Conservation (phyloP, 2,888 invertebrate genomes). For the Eilema griseolum region DNA sequence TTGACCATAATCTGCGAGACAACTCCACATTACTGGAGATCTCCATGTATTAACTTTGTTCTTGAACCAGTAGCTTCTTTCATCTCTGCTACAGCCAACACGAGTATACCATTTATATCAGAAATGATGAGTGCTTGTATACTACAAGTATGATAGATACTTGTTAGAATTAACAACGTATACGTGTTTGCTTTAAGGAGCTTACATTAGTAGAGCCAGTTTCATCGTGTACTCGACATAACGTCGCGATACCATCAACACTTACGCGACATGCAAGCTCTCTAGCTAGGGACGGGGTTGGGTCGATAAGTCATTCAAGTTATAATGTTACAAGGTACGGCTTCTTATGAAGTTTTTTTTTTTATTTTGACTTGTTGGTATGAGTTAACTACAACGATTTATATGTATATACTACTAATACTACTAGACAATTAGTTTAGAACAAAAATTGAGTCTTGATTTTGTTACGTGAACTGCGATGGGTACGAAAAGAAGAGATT, state of each 20-base stretch:
- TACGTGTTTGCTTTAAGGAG: slow-evolving; percentile 67
- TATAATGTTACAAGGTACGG: background rate
- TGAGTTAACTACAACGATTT: no score
- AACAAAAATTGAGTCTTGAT: no score
- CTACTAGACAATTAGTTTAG: no score
- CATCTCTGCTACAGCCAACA: background rate
- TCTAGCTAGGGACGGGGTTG: slow-evolving; percentile 53
- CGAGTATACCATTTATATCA: background rate
- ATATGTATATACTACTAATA: no score
- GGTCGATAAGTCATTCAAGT: slow-evolving; percentile 17
- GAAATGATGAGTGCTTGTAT: background rate
- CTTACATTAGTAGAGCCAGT: slow-evolving; percentile 72
- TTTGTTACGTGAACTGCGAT: no score
- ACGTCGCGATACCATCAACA: slow-evolving; percentile 74
- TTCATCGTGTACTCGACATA: slow-evolving; percentile 62
- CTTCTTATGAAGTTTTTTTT: background rate
- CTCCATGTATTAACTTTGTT: no score
- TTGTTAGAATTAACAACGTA: slow-evolving; percentile 53
- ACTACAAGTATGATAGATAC: slow-evolving; percentile 24
- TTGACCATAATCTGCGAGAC: background rate
- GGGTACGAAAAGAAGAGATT: no score
- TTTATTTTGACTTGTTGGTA: background rate
- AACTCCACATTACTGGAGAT: no score
- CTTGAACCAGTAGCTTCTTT: background rate
- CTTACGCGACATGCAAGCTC: slow-evolving; percentile 68